Evolutionary conservation across 1,140 invertebrate genomes (phyloP), one percentile per base, ranked within the genome.

Genomic region (Grapholita molesta): DNA sequence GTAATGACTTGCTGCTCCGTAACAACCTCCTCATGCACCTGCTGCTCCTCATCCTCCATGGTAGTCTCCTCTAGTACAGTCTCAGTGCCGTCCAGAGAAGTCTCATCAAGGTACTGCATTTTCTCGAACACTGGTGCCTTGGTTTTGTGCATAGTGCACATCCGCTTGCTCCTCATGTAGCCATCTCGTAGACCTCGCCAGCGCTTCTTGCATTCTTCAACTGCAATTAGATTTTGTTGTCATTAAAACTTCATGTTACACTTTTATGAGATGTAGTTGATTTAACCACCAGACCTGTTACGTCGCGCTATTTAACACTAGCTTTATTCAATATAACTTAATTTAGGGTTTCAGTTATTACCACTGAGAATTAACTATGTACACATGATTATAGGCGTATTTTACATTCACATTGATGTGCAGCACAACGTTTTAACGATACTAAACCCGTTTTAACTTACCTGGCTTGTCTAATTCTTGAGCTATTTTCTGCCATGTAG

Each of bases 151-250:
- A 89, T 79, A 5, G 83, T 78, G 9, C 89, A 86, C 65, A 87
- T 64, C 8, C 87, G 75, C 64, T 88, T 89, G 66, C 79, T 83
- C 57, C 86, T 83, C 71, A 82, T 84, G 70, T 85, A 91, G 25
- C 83, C 80, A 77, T 91, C 85, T 52, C 86, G 82, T 8, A 91
- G 80, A n/a, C 85, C 87, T 57, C 84, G 70, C 89, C 89, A 91
- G 15, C 87, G 79, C 61, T 88, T 91, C 67, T 87, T 89, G 74
- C 89, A 91, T 82, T 91, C 89, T 73, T 91, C 89, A 78, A 87
- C 89, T 91, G 78, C 25, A 91, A 91, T 74, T 67, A 68, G 33
- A 64, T 38, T 38, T 38, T 38, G 35, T 38, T 38, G n/a, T n/a
- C n/a, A n/a, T n/a, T n/a, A n/a, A n/a, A n/a, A n/a, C n/a, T n/a